Percentiles rank a stretch among this genome's conserved stretches.
These are phyloP conservation scores for Rousettus leschenaultii DNA, from an alignment of 2,113 vertebrate genomes.

Conservation along the genomic window DNA sequence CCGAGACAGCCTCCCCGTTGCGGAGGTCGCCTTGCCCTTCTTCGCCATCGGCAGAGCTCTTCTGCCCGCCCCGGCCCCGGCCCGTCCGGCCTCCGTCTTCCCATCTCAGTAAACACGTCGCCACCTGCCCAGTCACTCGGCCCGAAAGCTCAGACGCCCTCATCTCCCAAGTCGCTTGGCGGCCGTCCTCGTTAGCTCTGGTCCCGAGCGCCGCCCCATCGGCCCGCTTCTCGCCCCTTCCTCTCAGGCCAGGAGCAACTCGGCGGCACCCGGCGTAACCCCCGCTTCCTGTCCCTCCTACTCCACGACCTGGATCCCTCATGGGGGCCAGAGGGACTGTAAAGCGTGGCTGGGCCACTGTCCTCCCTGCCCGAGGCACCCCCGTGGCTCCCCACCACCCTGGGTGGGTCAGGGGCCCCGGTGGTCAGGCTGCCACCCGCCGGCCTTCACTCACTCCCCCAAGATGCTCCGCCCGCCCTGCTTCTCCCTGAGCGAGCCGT, in stretches of 20 bases:
- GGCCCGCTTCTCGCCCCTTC: too few relatives aligned
- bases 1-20: neutral
- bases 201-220: neutral
- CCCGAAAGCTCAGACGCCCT: neutral
- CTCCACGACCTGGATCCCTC: neutral
- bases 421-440: neutral
- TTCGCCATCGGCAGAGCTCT: neutral
- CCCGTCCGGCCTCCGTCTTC: neutral
- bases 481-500: neutral
- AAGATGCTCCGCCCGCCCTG: rapidly evolving
- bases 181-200: neutral
- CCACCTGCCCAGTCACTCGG: neutral
- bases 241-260: neutral
- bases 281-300: neutral
- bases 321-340: neutral
- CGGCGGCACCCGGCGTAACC: rapidly evolving
- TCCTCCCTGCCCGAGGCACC: neutral
- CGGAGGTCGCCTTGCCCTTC: neutral
- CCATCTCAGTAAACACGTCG: neutral
- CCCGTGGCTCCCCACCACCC: rapidly evolving
- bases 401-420: rapidly evolving
- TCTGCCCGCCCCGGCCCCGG: neutral
- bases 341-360: rapidly evolving
- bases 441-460: rapidly evolving
- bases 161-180: neutral